Base-by-base conservation (phyloP, 1,140 invertebrate species). In the Pachyrhynchus sulphureomaculatus region DNA sequence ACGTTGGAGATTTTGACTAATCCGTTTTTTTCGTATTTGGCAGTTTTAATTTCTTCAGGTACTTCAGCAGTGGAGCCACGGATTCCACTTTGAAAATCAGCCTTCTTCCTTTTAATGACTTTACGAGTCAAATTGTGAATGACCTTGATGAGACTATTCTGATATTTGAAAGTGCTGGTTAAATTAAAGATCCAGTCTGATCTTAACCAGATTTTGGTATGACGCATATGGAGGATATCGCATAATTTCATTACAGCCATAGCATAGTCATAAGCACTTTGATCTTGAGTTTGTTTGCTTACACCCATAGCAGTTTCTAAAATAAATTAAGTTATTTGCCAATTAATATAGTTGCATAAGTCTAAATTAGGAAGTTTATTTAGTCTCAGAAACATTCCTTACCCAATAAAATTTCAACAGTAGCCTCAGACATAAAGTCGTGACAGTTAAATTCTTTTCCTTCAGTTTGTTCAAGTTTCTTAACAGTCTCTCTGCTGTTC, bases 171-270 rank as follows among this genome's bases (percentile, higher is more conserved):
- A 79, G 68, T 88, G 68, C 88, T 88, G 3, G 90, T 88, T 8
- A 89, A 78, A 52, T 88, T 86, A 79, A 93, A 98, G 0, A 96
- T 75, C 62, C 88, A 80, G 62, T 95, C 87, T 6, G 86, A 85
- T 77, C 91, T 86, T 10, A 95, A 77, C 86, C 92, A 93, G 15
- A 95, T 83, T 63, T 87, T 86, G n/a, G 89, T 86, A 67, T 94
- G 88, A 65, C 95, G 86, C n/a, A 88, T 75, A 69, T 92, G 89
- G 0, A 92, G 81, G 54, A 92, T 90, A 62, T 90, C 88, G 66
- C 87, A 90, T 84, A 92, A 90, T 68, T 90, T 89, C 89, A 91
- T 91, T 0, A 91, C 89, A 55, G 89, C 88, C 86, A 90, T 87
- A 0, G 89, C 89, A 64, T 91, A 91, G 74, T 90, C 88, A 66